A percentile compares a stretch with the other conserved stretches of the same genome.
These are phyloP conservation scores for Zaprionus africanus DNA, from an alignment of 1,140 invertebrate species.

Conservation along the genomic window DNA sequence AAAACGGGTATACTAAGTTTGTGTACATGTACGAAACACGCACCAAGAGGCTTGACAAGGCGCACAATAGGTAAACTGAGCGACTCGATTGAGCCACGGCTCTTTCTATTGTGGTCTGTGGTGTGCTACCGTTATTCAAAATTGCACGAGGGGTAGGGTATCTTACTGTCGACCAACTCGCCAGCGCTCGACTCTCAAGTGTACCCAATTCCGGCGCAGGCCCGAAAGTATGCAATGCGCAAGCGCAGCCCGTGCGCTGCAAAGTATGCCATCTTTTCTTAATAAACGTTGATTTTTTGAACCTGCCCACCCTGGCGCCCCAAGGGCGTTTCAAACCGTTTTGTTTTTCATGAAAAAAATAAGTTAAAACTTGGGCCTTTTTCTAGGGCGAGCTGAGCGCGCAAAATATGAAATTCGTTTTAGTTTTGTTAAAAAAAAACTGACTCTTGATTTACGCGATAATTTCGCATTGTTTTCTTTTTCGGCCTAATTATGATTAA, in stretches of 20 bases:
- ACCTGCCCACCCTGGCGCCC: no score
- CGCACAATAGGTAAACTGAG: not conserved
- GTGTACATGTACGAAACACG: not conserved
- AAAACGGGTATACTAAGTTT: not conserved
- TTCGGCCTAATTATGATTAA: not conserved
- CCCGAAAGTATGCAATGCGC: constrained; percentile 38
- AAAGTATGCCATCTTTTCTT: constrained; percentile 22
- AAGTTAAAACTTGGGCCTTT: no score
- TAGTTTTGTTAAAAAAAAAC: no score
- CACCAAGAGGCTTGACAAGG: not conserved
- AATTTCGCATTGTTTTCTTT: not conserved
- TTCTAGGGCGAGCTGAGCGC: no score
- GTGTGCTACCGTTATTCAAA: no score
- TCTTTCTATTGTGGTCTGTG: no score
- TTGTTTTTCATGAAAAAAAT: no score
- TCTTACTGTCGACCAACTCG: no score
- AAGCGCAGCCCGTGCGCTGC: constrained; percentile 15
- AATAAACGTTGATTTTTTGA: not conserved
- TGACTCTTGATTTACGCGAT: not conserved
- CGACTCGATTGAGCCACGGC: not conserved
- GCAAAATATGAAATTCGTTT: no score
- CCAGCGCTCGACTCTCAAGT: no score
- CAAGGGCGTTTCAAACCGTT: no score
- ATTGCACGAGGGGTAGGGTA: no score
- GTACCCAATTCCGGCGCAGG: not conserved